phyloP scores from a whole-genome alignment of 2,797 vertebrate genomes.

The Scolopax rusticola region DNA sequence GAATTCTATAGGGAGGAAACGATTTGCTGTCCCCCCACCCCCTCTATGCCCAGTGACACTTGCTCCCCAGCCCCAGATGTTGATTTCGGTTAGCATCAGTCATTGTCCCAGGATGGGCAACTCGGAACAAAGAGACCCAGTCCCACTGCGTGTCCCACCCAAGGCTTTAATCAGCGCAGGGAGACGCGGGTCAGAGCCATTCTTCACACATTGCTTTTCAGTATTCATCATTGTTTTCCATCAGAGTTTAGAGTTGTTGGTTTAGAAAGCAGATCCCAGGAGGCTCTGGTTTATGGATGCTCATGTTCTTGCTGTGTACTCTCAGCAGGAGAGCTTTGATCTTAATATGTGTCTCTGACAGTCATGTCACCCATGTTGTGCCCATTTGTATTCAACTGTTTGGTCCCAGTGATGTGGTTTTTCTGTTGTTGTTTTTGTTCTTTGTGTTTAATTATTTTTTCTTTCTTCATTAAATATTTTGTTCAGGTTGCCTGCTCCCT shows the following conservation, averaged over 20 bases:
- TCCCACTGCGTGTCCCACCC: not conserved
- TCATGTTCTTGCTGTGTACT: conserved; percentile 56
- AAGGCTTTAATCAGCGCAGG: not conserved
- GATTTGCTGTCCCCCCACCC: not conserved
- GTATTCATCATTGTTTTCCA: not conserved
- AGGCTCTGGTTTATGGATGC: conserved; percentile 36
- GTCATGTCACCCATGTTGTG: conserved; percentile 23
- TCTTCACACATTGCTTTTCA: not conserved
- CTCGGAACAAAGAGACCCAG: not conserved
- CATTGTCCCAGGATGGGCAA: not conserved
- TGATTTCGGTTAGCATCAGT: not conserved
- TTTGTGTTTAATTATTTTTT: conserved; percentile 11
- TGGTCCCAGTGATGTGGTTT: conserved; percentile 19
- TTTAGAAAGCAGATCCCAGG: conserved; percentile 36
- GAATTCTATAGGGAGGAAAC: not conserved
- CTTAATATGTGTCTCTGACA: not conserved
- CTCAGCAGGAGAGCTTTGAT: conserved; percentile 56
- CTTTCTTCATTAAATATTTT: conserved; percentile 29
- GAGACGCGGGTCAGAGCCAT: not conserved
- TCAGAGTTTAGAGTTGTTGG: not conserved
- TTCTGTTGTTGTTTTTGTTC: conserved; percentile 17
- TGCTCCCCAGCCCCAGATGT: not conserved
- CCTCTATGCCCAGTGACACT: not conserved
- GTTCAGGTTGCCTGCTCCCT: conserved; percentile 27
- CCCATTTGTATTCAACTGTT: conserved; percentile 27